Percentiles rank a stretch among this genome's conserved stretches.
phyloP scores from a whole-genome alignment of 2,113 vertebrate genomes.

The Tachysurus vachellii region DNA sequence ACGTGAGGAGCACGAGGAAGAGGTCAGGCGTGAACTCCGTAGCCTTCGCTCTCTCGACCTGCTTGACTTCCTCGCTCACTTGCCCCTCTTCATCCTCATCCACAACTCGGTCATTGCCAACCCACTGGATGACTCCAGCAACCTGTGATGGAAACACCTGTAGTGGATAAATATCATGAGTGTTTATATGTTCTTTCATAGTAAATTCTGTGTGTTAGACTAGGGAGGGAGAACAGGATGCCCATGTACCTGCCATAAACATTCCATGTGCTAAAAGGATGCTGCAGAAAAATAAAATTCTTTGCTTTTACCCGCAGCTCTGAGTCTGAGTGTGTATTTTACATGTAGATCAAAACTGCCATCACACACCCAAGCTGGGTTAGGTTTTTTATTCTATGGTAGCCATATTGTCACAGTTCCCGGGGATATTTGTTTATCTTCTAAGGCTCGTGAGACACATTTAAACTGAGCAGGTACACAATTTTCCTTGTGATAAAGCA shows the following conservation, averaged over 20 bases:
- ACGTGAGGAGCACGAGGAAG: slow-evolving; percentile 57
- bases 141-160: slow-evolving; percentile 55
- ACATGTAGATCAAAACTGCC: no score
- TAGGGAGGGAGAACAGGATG: no score
- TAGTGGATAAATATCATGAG: no score
- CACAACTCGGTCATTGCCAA: slow-evolving; percentile 69
- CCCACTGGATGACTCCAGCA: slow-evolving; percentile 60
- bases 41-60: slow-evolving; percentile 62
- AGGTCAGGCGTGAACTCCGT: slow-evolving; percentile 55
- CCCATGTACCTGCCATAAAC: no score
- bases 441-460: background rate
- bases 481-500: background rate
- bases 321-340: no score
- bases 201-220: no score
- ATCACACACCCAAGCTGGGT: background rate
- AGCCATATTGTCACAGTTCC: background rate
- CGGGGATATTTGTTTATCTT: background rate
- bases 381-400: background rate
- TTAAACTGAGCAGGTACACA: background rate
- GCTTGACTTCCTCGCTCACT: slow-evolving; percentile 71
- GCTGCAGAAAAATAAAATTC: no score
- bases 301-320: no score
- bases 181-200: no score
- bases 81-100: slow-evolving; percentile 71
- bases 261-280: no score